phyloP scores from a whole-genome alignment of 1,140 invertebrate genomes.

The Sarcophaga peregrina region DNA sequence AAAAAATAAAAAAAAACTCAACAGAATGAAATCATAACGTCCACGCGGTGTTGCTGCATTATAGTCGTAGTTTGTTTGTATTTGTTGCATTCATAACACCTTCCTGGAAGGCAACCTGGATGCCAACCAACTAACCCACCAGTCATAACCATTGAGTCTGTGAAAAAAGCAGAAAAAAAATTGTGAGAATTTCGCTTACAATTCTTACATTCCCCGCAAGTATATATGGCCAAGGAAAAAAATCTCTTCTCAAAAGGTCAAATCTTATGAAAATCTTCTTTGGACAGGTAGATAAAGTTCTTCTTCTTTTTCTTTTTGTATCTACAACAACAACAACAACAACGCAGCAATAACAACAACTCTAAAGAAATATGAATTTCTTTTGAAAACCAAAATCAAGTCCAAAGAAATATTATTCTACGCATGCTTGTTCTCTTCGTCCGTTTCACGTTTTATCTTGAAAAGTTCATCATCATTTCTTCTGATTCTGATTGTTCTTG shows the following conservation, averaged over 20 bases:
- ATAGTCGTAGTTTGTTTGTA: no score
- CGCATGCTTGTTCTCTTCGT: conserved; percentile 15
- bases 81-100: conserved; percentile 18
- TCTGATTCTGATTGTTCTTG: background rate
- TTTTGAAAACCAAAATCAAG: background rate
- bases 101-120: background rate
- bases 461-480: conserved; percentile 33
- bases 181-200: conserved; percentile 7
- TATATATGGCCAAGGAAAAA: no score
- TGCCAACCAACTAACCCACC: background rate
- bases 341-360: background rate
- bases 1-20: no score
- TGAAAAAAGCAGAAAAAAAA: background rate
- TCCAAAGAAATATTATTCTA: background rate
- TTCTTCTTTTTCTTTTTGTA: no score
- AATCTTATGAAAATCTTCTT: conserved; percentile 7
- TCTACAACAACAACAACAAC: background rate
- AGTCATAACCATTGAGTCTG: background rate
- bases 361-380: conserved; percentile 30
- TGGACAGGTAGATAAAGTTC: background rate
- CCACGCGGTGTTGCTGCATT: no score
- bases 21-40: no score
- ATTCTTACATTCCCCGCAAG: no score
- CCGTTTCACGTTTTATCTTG: conserved; percentile 29
- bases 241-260: background rate